Conservation (phyloP, 2,113 vertebrate species). For the Calcarius ornatus region DNA sequence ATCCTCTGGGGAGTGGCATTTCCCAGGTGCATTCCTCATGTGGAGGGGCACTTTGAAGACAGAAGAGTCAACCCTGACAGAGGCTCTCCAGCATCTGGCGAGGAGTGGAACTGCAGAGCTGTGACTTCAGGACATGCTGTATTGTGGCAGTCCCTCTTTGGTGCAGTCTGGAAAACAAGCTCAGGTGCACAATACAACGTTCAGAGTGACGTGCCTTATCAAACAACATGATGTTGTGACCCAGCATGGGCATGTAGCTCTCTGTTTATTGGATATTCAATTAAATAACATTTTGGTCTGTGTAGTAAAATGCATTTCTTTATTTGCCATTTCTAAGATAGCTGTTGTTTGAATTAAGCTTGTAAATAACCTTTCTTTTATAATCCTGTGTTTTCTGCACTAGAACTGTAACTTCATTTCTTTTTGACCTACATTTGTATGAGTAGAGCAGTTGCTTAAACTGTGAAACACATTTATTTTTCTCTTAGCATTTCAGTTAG, state of each 20-base stretch:
- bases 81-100: fast-evolving
- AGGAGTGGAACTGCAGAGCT: not conserved
- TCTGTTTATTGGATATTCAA: not conserved
- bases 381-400: not conserved
- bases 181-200: not conserved
- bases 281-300: not conserved
- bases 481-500: not conserved
- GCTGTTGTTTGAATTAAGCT: not conserved
- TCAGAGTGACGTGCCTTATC: not conserved
- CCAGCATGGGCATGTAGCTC: not conserved
- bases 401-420: not conserved
- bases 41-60: not conserved
- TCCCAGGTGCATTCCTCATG: not conserved
- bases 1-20: not conserved
- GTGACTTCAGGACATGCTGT: not conserved
- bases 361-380: not conserved
- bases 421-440: not conserved
- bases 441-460: not conserved
- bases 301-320: not conserved
- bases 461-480: not conserved
- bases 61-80: not conserved
- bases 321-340: not conserved
- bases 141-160: not conserved
- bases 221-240: not conserved
- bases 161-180: not conserved